Evolutionary conservation across 2,797 vertebrate genomes (phyloP).

Genomic region (Sebastes jordani): DNA sequence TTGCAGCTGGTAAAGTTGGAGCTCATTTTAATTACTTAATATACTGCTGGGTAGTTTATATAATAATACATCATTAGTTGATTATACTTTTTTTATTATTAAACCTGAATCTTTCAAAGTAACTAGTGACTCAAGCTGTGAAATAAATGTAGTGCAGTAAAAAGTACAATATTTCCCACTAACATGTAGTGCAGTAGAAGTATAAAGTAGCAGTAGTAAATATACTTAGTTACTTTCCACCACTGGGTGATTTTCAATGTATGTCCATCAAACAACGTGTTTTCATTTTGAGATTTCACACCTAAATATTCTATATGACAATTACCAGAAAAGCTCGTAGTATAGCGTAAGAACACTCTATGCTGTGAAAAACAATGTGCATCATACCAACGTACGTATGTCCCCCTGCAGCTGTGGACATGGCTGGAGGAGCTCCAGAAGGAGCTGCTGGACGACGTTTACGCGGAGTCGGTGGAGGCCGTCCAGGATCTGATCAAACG

Average conservation of each 20-base stretch:
- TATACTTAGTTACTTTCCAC: no score
- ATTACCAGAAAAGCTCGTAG: not conserved
- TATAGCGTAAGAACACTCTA: not conserved
- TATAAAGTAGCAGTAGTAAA: not conserved
- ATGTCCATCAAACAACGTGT: not conserved
- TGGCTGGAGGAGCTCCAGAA: slow-evolving; percentile 99
- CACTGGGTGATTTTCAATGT: not conserved
- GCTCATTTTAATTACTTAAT: no score
- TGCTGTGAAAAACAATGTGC: not conserved
- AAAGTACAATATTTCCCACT: no score
- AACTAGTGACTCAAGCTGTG: no score
- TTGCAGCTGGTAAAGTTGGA: no score
- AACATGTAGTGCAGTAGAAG: no score
- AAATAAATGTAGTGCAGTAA: no score
- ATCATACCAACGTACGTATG: not conserved
- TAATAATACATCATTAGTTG: no score
- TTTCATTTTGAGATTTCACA: not conserved
- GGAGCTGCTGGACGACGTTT: slow-evolving; percentile 96
- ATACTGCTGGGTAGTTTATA: no score
- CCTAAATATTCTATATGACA: not conserved
- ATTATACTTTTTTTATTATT: no score
- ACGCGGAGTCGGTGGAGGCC: slow-evolving; percentile 96
- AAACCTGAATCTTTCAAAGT: no score
- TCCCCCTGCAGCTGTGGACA: slow-evolving; percentile 90
- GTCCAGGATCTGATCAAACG: slow-evolving; percentile 98